Conservation (phyloP, 2,888 invertebrate genomes). For the Cephalotes varians region DNA sequence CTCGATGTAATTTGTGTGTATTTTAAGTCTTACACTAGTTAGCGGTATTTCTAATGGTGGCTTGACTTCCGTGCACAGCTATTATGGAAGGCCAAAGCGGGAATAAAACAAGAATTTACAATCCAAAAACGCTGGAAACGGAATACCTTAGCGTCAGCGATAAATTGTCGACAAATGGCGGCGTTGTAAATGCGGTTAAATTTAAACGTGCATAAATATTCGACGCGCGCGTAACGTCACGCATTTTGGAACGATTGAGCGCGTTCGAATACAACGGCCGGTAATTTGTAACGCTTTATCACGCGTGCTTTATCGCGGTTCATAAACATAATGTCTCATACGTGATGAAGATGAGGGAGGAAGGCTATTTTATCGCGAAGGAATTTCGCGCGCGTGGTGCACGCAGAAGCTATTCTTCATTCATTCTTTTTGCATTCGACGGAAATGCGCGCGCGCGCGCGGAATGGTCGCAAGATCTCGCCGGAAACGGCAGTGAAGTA, state of each 20-base stretch:
- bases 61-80: not conserved
- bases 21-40: not conserved
- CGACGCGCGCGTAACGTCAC: constrained; percentile 23
- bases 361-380: constrained; percentile 51
- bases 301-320: constrained; percentile 26
- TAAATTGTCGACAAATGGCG: constrained; percentile 42
- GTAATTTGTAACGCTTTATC: constrained; percentile 32
- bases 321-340: constrained; percentile 38
- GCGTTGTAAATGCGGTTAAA: constrained; percentile 26
- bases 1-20: not conserved
- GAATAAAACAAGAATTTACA: constrained; percentile 17
- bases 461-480: constrained; percentile 40
- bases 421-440: constrained; percentile 73
- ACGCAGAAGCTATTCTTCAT: constrained; percentile 71
- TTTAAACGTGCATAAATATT: constrained; percentile 44
- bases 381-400: constrained; percentile 66
- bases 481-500: constrained; percentile 68
- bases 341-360: not conserved
- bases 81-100: not conserved
- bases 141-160: constrained; percentile 20
- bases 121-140: constrained; percentile 24
- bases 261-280: not conserved
- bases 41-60: not conserved
- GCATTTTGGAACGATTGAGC: constrained; percentile 28
- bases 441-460: constrained; percentile 43